Percentiles rank a stretch among this genome's conserved stretches.
Evolutionary conservation across 2,797 vertebrate species (phyloP).

Genomic region (Alcedo atthis): DNA sequence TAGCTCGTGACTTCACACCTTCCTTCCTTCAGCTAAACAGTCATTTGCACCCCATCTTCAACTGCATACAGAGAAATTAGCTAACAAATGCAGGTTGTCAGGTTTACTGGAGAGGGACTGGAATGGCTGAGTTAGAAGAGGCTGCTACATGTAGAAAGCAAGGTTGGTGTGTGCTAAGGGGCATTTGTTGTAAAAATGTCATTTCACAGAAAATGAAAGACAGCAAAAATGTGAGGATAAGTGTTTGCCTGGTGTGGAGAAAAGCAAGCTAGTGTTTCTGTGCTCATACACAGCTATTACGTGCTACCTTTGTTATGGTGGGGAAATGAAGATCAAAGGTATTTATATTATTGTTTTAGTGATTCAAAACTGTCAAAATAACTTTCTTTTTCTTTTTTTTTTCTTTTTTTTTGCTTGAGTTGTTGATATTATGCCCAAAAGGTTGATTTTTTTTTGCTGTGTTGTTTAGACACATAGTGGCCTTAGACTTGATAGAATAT

Average conservation of each 20-base stretch:
- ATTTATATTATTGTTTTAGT: background rate
- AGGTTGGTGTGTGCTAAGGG: background rate
- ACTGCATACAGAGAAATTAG: background rate
- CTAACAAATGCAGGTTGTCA: background rate
- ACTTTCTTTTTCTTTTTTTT: background rate
- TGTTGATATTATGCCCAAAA: background rate
- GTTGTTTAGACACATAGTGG: background rate
- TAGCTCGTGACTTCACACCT: background rate
- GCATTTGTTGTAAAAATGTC: background rate
- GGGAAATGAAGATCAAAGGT: background rate
- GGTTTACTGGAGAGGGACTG: background rate
- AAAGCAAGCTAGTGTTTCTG: background rate
- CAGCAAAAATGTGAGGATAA: background rate
- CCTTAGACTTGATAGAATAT: background rate
- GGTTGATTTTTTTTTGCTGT: background rate
- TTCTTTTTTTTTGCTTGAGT: background rate
- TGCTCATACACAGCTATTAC: background rate
- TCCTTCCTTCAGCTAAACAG: background rate
- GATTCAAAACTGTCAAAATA: background rate
- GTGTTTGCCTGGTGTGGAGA: background rate
- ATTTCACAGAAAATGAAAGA: background rate
- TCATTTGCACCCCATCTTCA: background rate
- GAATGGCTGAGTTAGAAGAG: background rate
- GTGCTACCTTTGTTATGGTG: rapidly evolving
- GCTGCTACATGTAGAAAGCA: background rate